Evolutionary conservation across 2,797 vertebrate species (phyloP).

Genomic region (Clamator glandarius): DNA sequence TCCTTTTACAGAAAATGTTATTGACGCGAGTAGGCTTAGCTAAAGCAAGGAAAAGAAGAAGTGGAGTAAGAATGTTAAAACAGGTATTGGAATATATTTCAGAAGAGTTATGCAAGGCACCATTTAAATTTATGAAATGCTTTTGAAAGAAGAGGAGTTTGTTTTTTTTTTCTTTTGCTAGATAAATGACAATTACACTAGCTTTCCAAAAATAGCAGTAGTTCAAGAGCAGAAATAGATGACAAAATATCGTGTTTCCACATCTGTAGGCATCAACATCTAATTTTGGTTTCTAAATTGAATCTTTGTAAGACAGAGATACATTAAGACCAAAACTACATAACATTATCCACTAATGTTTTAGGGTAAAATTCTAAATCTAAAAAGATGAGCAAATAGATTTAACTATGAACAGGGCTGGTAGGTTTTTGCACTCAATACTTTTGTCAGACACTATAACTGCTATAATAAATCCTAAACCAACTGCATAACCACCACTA

Average conservation of each 20-base stretch:
- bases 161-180: not conserved
- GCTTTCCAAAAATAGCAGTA: not conserved
- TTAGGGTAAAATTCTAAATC: not conserved
- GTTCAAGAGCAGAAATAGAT: not conserved
- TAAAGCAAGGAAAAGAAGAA: not conserved
- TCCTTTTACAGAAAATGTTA: not conserved
- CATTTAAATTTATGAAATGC: not conserved
- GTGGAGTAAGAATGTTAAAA: not conserved
- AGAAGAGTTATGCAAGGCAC: not conserved
- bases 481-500: not conserved
- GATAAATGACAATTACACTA: not conserved
- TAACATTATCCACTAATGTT: not conserved
- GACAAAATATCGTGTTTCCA: not conserved
- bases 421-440: not conserved
- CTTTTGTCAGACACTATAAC: not conserved
- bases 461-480: not conserved
- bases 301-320: not conserved
- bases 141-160: not conserved
- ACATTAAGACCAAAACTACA: not conserved
- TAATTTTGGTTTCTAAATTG: not conserved
- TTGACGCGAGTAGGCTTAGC: not conserved
- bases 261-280: fast-evolving
- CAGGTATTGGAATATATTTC: not conserved
- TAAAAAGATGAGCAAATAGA: not conserved
- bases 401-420: not conserved